Percentiles rank a stretch among this genome's conserved stretches.
Evolutionary conservation across 2,888 invertebrate species (phyloP).

Genomic region (Cheilosia soror): DNA sequence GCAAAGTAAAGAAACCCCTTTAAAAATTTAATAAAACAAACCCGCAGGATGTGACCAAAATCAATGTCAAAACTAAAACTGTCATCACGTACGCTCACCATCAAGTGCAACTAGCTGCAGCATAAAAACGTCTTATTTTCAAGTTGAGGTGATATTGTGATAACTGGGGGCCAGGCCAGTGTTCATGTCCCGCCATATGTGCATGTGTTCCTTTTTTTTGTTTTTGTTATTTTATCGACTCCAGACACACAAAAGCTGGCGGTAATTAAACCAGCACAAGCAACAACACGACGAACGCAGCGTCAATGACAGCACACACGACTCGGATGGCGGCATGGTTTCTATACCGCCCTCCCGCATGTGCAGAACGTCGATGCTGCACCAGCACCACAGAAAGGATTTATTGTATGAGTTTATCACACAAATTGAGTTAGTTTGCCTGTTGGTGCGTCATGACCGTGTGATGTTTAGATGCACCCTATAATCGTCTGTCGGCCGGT

Average conservation of each 20-base stretch:
- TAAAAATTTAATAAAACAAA: neutral
- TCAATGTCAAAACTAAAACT: slow-evolving; percentile 54
- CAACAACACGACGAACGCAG: slow-evolving; percentile 28
- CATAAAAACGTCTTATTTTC: slow-evolving; percentile 9
- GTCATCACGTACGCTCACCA: slow-evolving; percentile 39
- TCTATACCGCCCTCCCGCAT: too few species aligned
- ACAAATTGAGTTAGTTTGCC: slow-evolving; percentile 48
- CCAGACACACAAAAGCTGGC: slow-evolving; percentile 61
- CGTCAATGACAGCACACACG: slow-evolving; percentile 21
- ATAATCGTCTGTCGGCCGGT: slow-evolving; percentile 31
- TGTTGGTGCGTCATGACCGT: slow-evolving; percentile 20
- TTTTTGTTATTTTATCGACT: slow-evolving; percentile 17
- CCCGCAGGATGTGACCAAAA: slow-evolving; percentile 51
- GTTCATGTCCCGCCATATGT: slow-evolving; percentile 3
- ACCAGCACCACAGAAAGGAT: slow-evolving; percentile 56
- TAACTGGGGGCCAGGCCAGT: neutral
- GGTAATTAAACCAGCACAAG: slow-evolving; percentile 62
- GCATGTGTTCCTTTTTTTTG: neutral
- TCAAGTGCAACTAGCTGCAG: slow-evolving; percentile 16
- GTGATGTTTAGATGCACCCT: slow-evolving; percentile 35
- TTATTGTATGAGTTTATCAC: slow-evolving; percentile 65
- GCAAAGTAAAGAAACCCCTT: neutral
- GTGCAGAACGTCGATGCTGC: neutral
- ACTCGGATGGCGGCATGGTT: slow-evolving; percentile 1
- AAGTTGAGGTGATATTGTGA: slow-evolving; percentile 1